Evolutionary conservation across 2,888 invertebrate genomes (phyloP), one percentile per base, ranked within the genome.

Genomic region (Polia nebulosa): DNA sequence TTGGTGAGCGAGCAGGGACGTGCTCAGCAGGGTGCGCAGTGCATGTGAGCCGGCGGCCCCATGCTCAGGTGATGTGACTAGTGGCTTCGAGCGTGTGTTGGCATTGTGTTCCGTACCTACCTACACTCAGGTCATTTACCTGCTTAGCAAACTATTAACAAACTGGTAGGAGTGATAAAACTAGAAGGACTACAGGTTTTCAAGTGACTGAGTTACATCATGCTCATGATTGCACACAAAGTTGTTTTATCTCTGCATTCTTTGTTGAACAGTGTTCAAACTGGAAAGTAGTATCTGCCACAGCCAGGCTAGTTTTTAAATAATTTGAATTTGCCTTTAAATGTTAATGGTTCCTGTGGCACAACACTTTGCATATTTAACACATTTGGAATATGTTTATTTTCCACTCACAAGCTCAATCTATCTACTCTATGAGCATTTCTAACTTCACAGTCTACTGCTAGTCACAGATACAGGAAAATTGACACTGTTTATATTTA

Each of bases 31-130:
- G 8, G 22, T 49, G 63, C 52, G 51, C 71, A 58, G 66, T 63
- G 70, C 80, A 87, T 87, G 88, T 84, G 76, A 86, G 76, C 58
- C 65, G 20, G 80, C 76, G 15, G 71, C 85, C 85, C 64, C 72
- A 83, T 88, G 90, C 77, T 88, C 88, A 90, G 89, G 90, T 88
- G 87, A 85, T 78, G 64, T 67, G 68, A 20, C 29, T 47, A 52
- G 45, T 27, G 52, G 41, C 34, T 49, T 57, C 39, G 56, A 60
- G 57, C 53, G 56, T 60, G 58, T 76, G 64, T 59, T 79, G 74
- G 70, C 82, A 76, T 64, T 78, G 71, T 81, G 55, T 81, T 64
- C 66, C 58, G 67, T 72, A 80, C 66, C 78, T 83, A 82, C 76
- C 82, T 72, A 81, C 61, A 68, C 78, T 61, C 76, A 78, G 84